Evolutionary conservation across 2,888 invertebrate genomes (phyloP), one percentile per base, ranked within the genome.

Genomic region (Ceraclea dissimilis): DNA sequence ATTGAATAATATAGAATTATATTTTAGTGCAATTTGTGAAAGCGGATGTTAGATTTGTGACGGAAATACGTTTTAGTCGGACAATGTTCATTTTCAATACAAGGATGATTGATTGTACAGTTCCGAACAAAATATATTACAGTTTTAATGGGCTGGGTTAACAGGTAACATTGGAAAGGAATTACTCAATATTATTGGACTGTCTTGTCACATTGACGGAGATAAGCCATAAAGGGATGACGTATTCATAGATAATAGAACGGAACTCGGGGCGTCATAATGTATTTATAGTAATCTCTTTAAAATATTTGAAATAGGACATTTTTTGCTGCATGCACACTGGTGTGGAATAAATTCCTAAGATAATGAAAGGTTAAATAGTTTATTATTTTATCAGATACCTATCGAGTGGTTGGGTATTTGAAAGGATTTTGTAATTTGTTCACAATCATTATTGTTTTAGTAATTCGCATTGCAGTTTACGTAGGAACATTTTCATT

Each of bases 41-140:
- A 56, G 50, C 60, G 60, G 60, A 60, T 60, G 60, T 58, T 31
- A 50, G 53, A 59, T 57, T 59, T 61, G 58, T 59, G 61, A 59
- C 61, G 61, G 61, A 61, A 59, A 61, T 50, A 39, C 46, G 47
- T 56, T 52, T 51, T 54, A 46, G 26, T 51, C 31, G 46, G 34
- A 59, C 52, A 57, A 57, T 48, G 57, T 53, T 50, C 49, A 51
- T 26, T 47, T 49, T 56, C 33, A 54, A 57, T 58, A 50, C 51
- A 50, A 26, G 58, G 31, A 55, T 59, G 61, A 61, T 59, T 54
- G 61, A 61, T 54, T 58, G 56, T 21, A 31, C 18, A 26, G 10
- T 6, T 6, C 16, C 21, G 51, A 22, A 52, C 34, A 54, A 17
- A 13, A 2, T n/a, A 33, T 44, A 26, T 6, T 26, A 26, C 26